A percentile compares a stretch with the other conserved stretches of the same genome.
phyloP scores from a whole-genome alignment of 2,888 invertebrate species.

The Drosophila fungiperda region DNA sequence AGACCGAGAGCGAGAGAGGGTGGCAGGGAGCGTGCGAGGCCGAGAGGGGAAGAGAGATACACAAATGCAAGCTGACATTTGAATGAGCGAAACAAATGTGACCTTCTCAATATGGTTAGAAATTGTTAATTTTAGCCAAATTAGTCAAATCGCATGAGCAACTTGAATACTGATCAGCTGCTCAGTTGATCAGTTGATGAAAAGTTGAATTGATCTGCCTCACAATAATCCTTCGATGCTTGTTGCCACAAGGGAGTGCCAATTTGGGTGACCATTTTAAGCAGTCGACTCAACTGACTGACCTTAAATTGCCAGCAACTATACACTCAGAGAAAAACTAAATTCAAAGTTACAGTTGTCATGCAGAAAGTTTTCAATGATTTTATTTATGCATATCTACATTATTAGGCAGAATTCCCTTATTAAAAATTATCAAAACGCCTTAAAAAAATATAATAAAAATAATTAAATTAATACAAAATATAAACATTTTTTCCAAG shows the following conservation, averaged over 20 bases:
- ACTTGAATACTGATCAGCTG: slow-evolving; percentile 35
- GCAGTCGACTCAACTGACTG: background rate
- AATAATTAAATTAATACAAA: background rate
- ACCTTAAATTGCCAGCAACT: background rate
- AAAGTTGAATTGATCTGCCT: slow-evolving; percentile 30
- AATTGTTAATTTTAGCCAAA: slow-evolving; percentile 71
- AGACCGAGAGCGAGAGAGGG: slow-evolving; percentile 24
- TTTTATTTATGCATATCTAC: background rate
- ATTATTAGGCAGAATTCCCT: slow-evolving; percentile 15
- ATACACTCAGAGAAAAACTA: background rate
- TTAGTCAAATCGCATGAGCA: slow-evolving; percentile 57
- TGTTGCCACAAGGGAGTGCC: slow-evolving; percentile 53
- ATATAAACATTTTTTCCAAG: background rate
- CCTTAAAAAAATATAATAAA: background rate
- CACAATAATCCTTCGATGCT: slow-evolving; percentile 53
- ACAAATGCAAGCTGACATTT: slow-evolving; percentile 68
- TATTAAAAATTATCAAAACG: background rate
- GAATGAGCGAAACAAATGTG: slow-evolving; percentile 74
- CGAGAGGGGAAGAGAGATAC: slow-evolving; percentile 25
- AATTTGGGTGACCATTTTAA: slow-evolving; percentile 3
- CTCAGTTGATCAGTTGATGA: slow-evolving; percentile 19
- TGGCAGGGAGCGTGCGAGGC: slow-evolving; percentile 11
- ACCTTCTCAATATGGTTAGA: slow-evolving; percentile 78
- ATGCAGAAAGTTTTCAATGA: background rate
- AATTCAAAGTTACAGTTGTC: too few species aligned